A percentile compares a stretch with the other conserved stretches of the same genome.
Evolutionary conservation across 23 tunicate species (phyloP).

Genomic region (Halocynthia roretzi): DNA sequence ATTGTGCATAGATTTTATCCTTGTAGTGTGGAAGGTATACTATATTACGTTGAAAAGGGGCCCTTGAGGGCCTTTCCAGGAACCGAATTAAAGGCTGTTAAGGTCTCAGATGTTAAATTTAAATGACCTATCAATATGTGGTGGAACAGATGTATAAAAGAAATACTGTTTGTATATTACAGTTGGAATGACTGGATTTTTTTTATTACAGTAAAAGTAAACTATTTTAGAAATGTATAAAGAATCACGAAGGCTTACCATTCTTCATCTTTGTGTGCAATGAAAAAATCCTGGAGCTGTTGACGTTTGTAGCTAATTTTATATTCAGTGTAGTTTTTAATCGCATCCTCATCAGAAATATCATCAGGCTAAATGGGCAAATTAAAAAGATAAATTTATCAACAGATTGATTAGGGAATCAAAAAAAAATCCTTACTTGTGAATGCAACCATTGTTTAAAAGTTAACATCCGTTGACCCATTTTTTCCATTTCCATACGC

Average conservation of each 20-base stretch:
- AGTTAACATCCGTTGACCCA: slow-evolving; percentile 65
- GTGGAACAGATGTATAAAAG: neutral
- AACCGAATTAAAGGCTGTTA: too few species aligned
- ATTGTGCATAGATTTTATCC: too few species aligned
- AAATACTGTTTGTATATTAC: neutral
- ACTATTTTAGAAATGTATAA: too few species aligned
- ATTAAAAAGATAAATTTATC: neutral
- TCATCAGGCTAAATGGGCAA: slow-evolving; percentile 64
- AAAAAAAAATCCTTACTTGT: slow-evolving; percentile 29
- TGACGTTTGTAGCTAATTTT: slow-evolving; percentile 81
- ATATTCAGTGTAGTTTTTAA: slow-evolving; percentile 84
- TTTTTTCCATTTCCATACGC: slow-evolving; percentile 48
- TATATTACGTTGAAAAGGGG: too few species aligned
- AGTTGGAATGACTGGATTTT: too few species aligned
- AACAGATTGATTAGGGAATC: neutral
- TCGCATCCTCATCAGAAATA: slow-evolving; percentile 91
- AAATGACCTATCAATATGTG: neutral
- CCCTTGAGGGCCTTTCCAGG: too few species aligned
- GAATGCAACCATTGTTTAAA: slow-evolving; percentile 81
- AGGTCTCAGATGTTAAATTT: too few species aligned
- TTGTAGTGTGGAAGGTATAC: too few species aligned
- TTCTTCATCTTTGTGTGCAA: slow-evolving; percentile 99
- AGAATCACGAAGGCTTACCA: slow-evolving; percentile 38
- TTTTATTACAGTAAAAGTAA: too few species aligned
- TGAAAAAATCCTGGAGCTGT: slow-evolving; percentile 94